phyloP scores from a whole-genome alignment of 2,113 vertebrate species.

The Nannospalax galili region DNA sequence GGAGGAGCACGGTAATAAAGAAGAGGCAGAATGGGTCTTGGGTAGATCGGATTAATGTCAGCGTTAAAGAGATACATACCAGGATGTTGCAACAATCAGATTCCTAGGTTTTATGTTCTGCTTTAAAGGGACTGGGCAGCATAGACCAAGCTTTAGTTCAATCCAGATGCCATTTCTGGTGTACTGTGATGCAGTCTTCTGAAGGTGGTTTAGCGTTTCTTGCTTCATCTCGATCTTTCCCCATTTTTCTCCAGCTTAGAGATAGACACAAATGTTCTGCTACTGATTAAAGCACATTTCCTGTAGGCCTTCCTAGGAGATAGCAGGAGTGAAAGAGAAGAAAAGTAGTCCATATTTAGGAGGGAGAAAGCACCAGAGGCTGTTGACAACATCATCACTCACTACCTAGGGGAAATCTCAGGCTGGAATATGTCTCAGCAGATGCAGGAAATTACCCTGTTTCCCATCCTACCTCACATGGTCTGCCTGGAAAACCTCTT shows the following conservation, averaged over 20 bases:
- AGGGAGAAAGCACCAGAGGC: conserved; percentile 30
- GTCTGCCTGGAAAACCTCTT: conserved; percentile 19
- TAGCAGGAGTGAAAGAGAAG: conserved; percentile 15
- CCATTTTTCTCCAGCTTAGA: not conserved
- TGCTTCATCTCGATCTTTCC: not conserved
- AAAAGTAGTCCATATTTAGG: conserved; percentile 45
- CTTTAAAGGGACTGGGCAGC: not conserved
- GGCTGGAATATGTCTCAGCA: conserved; percentile 36
- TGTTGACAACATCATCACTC: conserved; percentile 21
- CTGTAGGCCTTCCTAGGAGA: conserved; percentile 2
- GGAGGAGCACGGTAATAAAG: not conserved
- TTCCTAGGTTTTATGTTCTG: not conserved
- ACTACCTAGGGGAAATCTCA: not conserved
- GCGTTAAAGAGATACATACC: not conserved
- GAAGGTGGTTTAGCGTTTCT: not conserved
- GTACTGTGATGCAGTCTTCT: not conserved
- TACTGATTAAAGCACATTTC: not conserved
- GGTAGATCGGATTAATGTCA: not conserved
- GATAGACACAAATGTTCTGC: not conserved
- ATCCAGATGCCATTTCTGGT: not conserved
- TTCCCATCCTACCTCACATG: conserved; percentile 1
- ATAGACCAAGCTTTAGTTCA: not conserved
- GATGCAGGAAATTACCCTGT: conserved; percentile 18
- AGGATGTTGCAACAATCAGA: not conserved
- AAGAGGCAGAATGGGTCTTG: not conserved